These are phyloP conservation scores for Eristalinus aeneus DNA, from an alignment of 2,888 invertebrate genomes.

Conservation along the genomic window DNA sequence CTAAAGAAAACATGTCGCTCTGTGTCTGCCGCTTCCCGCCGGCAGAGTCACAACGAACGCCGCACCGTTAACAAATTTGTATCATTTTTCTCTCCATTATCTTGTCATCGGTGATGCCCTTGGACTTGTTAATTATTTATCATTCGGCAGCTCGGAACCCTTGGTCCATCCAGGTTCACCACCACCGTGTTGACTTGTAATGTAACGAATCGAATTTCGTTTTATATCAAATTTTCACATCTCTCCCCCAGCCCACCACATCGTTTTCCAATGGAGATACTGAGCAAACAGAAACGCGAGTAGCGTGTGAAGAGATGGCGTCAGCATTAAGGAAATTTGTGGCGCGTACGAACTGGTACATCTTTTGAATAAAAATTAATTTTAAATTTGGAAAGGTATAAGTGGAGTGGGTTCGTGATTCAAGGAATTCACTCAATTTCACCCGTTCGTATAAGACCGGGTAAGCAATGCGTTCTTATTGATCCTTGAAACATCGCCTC, in stretches of 20 bases:
- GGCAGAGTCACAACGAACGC: neutral
- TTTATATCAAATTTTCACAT: neutral
- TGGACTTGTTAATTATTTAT: conserved; percentile 19
- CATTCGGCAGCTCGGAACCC: neutral
- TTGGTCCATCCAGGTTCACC: neutral
- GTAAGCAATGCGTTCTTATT: conserved; percentile 17
- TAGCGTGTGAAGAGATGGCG: neutral
- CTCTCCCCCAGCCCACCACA: neutral
- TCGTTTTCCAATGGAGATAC: too few relatives aligned
- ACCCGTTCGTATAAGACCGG: neutral
- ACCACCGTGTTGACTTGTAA: neutral
- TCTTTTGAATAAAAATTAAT: conserved; percentile 15
- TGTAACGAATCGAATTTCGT: conserved; percentile 1
- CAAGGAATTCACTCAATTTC: neutral
- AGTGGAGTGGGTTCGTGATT: neutral
- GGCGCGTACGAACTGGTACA: neutral
- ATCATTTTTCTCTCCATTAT: conserved; percentile 24
- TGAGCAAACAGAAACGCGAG: neutral
- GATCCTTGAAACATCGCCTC: too few relatives aligned
- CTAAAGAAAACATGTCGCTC: too few relatives aligned
- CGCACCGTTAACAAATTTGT: neutral
- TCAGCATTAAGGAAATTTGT: conserved; percentile 1
- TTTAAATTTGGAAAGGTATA: neutral
- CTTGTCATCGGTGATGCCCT: too few relatives aligned
- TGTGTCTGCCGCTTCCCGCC: neutral